phyloP scores from a whole-genome alignment of 92 coral and sea anemone species.

The Parazoanthus swiftii region DNA sequence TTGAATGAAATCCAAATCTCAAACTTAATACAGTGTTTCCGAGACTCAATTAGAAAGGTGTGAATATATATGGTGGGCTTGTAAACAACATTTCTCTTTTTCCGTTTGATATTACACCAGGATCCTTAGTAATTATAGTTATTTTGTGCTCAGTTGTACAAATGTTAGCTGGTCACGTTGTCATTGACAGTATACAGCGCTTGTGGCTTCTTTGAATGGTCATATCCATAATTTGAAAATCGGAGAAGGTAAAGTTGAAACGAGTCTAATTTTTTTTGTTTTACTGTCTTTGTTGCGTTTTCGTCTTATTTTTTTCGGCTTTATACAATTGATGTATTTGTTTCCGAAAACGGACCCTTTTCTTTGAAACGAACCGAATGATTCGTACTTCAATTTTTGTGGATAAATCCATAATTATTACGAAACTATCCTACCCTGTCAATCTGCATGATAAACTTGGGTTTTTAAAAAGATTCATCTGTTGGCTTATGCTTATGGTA shows the following conservation, averaged over 20 bases:
- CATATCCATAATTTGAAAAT: background rate
- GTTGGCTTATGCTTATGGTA: too few species aligned
- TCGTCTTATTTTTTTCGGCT: background rate
- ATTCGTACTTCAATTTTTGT: too few species aligned
- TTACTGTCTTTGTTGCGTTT: too few species aligned
- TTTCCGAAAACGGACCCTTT: too few species aligned
- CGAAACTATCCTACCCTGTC: too few species aligned
- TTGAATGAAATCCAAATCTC: background rate
- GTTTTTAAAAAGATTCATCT: too few species aligned
- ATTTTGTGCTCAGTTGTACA: background rate
- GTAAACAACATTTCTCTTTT: background rate
- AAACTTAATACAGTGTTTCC: background rate
- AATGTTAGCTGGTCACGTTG: background rate
- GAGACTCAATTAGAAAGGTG: background rate
- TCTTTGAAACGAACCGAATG: too few species aligned
- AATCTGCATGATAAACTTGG: too few species aligned
- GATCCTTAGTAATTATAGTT: background rate
- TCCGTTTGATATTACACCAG: background rate
- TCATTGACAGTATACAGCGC: background rate
- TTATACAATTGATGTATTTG: too few species aligned
- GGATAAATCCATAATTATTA: too few species aligned
- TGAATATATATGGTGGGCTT: too few species aligned
- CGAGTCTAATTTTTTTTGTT: background rate
- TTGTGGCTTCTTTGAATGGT: background rate
- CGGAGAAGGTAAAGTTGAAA: background rate